A percentile compares a stretch with the other conserved stretches of the same genome.
Conservation (phyloP, 2,113 vertebrate species). For the Ranitomeya imitator region DNA sequence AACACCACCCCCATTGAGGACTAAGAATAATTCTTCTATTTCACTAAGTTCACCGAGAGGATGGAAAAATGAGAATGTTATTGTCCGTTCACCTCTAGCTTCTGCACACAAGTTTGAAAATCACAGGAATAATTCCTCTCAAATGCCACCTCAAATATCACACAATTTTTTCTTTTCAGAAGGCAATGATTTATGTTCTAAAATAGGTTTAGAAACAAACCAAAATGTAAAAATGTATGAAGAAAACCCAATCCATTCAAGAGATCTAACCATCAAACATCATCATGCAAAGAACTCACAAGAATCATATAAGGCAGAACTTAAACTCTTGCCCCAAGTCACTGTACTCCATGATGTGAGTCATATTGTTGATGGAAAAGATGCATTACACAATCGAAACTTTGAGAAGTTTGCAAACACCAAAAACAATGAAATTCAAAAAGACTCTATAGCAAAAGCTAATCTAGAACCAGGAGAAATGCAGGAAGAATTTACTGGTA, state of each 20-base stretch:
- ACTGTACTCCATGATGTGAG: neutral
- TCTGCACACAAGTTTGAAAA: neutral
- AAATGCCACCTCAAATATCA: neutral
- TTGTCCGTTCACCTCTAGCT: neutral
- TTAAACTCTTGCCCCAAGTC: neutral
- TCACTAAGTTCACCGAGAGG: slow-evolving; percentile 38
- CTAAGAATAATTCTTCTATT: slow-evolving; percentile 8
- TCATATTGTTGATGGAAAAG: neutral
- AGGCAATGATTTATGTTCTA: neutral
- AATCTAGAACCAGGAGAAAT: neutral
- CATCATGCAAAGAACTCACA: neutral
- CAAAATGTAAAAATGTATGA: neutral
- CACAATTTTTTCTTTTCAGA: neutral
- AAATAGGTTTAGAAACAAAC: neutral
- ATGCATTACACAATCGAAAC: neutral
- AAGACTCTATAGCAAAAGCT: neutral
- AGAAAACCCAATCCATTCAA: neutral
- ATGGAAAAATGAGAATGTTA: slow-evolving; percentile 34
- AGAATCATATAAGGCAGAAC: neutral
- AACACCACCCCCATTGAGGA: slow-evolving; percentile 4
- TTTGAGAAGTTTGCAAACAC: neutral
- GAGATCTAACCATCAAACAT: neutral
- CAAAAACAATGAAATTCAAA: neutral
- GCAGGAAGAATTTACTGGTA: neutral
- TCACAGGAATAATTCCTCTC: neutral